phyloP scores from a whole-genome alignment of 2,888 invertebrate species.

The Dicyrtomina minuta region DNA sequence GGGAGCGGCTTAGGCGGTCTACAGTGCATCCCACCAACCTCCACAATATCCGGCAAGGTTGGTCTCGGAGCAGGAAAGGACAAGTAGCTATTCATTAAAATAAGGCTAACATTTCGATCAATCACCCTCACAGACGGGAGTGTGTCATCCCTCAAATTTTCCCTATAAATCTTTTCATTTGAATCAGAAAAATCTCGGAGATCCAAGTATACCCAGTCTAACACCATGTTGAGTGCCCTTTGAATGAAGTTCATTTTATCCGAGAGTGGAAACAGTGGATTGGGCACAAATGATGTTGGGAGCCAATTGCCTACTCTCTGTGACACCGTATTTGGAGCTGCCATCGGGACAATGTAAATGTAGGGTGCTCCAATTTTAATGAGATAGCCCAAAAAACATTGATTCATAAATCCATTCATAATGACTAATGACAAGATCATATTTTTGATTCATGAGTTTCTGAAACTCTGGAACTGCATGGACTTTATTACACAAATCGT shows the following conservation, averaged over 20 bases:
- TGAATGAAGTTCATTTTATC: slow-evolving; percentile 37
- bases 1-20: slow-evolving; percentile 71
- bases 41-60: slow-evolving; percentile 49
- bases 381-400: slow-evolving; percentile 31
- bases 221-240: slow-evolving; percentile 17
- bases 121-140: slow-evolving; percentile 47
- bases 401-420: slow-evolving; percentile 37
- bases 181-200: too few relatives aligned
- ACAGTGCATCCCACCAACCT: slow-evolving; percentile 59
- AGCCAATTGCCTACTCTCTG: slow-evolving; percentile 25
- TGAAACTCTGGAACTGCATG: slow-evolving; percentile 24
- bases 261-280: slow-evolving; percentile 15
- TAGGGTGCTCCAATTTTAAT: slow-evolving; percentile 31
- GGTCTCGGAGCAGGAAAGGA: slow-evolving; percentile 46
- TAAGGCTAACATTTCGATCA: slow-evolving; percentile 50
- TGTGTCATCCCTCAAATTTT: slow-evolving; percentile 32
- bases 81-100: slow-evolving; percentile 52
- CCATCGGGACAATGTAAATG: slow-evolving; percentile 31
- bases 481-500: slow-evolving; percentile 1
- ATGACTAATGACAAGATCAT: slow-evolving; percentile 38
- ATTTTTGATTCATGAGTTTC: slow-evolving; percentile 18
- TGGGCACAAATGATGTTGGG: slow-evolving; percentile 37
- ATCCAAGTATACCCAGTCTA: background rate
- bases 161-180: slow-evolving; percentile 16
- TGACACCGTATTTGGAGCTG: slow-evolving; percentile 1